These are phyloP conservation scores for Apodemia hepburni DNA, from an alignment of 2,888 invertebrate species.

Conservation along the genomic window DNA sequence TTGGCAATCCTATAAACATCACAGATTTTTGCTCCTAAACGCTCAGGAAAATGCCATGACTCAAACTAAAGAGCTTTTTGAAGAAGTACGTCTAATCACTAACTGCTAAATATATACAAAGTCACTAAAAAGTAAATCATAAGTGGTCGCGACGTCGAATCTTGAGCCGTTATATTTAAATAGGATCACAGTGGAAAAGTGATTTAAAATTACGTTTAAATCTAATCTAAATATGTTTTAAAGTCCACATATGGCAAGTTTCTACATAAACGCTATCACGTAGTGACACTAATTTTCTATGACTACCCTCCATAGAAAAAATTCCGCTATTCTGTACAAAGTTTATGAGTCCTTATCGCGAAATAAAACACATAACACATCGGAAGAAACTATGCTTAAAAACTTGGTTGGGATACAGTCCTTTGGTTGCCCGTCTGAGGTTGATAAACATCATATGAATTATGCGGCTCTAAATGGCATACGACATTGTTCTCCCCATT, in stretches of 20 bases:
- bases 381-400: conserved; percentile 42
- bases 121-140: conserved; percentile 47
- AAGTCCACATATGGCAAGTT: conserved; percentile 78
- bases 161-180: conserved; percentile 74
- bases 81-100: conserved; percentile 33
- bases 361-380: conserved; percentile 42
- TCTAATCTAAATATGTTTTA: conserved; percentile 51
- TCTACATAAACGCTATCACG: conserved; percentile 69
- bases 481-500: conserved; percentile 93
- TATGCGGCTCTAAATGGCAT: conserved; percentile 90
- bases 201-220: conserved; percentile 68
- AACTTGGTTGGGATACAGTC: conserved; percentile 76
- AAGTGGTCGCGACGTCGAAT: conserved; percentile 65
- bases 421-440: conserved; percentile 67
- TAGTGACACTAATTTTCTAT: conserved; percentile 60
- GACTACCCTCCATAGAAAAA: conserved; percentile 73
- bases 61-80: conserved; percentile 31
- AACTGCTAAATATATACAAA: conserved; percentile 66
- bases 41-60: conserved; percentile 49
- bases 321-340: conserved; percentile 66
- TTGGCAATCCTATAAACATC: too few species aligned
- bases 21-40: conserved; percentile 67
- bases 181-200: conserved; percentile 80
- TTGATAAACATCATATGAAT: conserved; percentile 71
- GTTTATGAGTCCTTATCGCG: conserved; percentile 32